phyloP scores from a whole-genome alignment of 2,888 invertebrate species.

The Drosophila birchii region DNA sequence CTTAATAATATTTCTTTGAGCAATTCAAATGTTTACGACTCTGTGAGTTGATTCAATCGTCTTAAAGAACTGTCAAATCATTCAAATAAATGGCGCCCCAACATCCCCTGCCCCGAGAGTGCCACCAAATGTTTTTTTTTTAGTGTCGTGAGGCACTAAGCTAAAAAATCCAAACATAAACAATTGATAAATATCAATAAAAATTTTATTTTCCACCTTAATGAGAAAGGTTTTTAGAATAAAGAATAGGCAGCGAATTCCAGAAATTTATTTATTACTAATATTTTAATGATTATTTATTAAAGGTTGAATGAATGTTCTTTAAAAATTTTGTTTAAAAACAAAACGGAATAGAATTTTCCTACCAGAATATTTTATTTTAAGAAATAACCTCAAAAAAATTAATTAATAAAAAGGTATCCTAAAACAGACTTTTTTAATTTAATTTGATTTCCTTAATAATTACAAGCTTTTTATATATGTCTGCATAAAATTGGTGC shows the following conservation, averaged over 20 bases:
- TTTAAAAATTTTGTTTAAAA: background rate
- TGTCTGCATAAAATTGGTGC: background rate
- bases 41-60: conserved; percentile 65
- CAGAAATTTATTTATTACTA: conserved; percentile 35
- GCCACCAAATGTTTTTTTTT: conserved; percentile 19
- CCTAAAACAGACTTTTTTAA: no score
- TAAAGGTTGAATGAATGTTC: conserved; percentile 1
- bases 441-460: no score
- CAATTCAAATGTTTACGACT: conserved; percentile 69
- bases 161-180: conserved; percentile 28
- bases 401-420: no score
- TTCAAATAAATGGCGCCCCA: conserved; percentile 76
- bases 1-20: conserved; percentile 54
- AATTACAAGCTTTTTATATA: background rate
- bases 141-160: conserved; percentile 33
- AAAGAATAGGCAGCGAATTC: background rate
- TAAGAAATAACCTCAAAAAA: no score
- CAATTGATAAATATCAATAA: conserved; percentile 35
- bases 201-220: conserved; percentile 20
- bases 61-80: conserved; percentile 78
- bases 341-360: background rate
- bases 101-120: conserved; percentile 41
- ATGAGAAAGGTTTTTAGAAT: conserved; percentile 19
- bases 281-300: conserved; percentile 43
- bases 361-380: no score